Percentiles rank a stretch among this genome's conserved stretches.
Evolutionary conservation across 2,797 vertebrate genomes (phyloP).

Genomic region (Melanotaenia maccullochi): DNA sequence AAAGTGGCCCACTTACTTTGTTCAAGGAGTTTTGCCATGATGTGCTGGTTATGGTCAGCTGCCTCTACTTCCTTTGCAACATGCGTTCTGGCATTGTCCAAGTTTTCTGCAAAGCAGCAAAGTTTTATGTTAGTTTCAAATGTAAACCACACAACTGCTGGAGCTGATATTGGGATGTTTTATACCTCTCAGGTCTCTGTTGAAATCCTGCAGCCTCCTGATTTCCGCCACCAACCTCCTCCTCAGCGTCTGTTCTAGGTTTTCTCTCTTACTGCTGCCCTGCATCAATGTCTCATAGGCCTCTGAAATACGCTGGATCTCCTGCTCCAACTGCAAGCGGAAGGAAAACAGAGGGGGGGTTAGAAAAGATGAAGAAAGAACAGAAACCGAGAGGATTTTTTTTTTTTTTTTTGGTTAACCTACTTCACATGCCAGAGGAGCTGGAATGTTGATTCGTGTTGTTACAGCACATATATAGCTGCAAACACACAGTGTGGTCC

Average conservation of each 20-base stretch:
- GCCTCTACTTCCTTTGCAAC: constrained; percentile 89
- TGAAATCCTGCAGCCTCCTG: constrained; percentile 94
- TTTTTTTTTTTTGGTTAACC: constrained; percentile 64
- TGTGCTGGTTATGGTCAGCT: constrained; percentile 92
- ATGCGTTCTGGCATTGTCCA: constrained; percentile 93
- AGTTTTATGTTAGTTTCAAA: constrained; percentile 10
- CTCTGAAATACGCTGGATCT: constrained; percentile 95
- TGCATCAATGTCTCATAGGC: constrained; percentile 94
- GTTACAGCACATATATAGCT: constrained; percentile 53
- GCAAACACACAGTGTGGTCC: constrained; percentile 14
- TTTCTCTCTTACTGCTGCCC: constrained; percentile 92
- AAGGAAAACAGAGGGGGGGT: constrained; percentile 7
- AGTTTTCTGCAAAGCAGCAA: constrained; percentile 84
- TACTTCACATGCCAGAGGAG: constrained; percentile 57
- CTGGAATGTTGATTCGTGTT: constrained; percentile 66
- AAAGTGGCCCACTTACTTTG: constrained; percentile 87
- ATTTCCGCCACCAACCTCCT: constrained; percentile 92
- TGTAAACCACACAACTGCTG: neutral
- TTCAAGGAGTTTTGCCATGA: constrained; percentile 90
- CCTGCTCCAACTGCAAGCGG: constrained; percentile 89
- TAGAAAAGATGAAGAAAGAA: constrained; percentile 14
- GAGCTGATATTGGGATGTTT: neutral
- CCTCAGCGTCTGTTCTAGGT: constrained; percentile 93
- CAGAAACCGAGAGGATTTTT: constrained; percentile 19
- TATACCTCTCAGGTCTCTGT: constrained; percentile 92